Percentiles rank a stretch among this genome's conserved stretches.
Evolutionary conservation across 2,888 invertebrate genomes (phyloP).

Genomic region (Amphipoea oculea): DNA sequence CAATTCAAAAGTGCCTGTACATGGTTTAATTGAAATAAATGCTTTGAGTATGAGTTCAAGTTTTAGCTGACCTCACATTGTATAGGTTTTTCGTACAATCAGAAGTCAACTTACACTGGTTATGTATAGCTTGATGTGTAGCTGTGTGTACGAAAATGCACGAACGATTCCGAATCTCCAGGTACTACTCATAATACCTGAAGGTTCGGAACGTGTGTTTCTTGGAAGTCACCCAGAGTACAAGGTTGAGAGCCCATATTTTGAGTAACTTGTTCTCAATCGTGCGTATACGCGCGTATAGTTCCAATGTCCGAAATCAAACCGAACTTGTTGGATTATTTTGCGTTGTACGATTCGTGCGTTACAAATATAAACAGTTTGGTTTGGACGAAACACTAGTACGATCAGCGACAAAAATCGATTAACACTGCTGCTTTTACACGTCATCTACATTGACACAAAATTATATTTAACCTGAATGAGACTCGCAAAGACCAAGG

Average conservation of each 20-base stretch:
- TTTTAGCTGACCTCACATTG: too few relatives aligned
- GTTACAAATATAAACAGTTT: neutral
- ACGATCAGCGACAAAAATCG: neutral
- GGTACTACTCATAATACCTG: neutral
- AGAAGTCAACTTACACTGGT: too few relatives aligned
- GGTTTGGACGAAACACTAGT: neutral
- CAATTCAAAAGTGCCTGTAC: too few relatives aligned
- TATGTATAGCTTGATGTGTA: too few relatives aligned
- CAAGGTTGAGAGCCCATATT: rapidly evolving
- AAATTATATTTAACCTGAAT: neutral
- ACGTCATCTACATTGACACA: neutral
- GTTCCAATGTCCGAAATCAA: neutral
- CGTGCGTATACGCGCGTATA: neutral
- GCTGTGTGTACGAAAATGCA: neutral
- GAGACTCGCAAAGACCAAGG: neutral
- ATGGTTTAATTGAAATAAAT: too few relatives aligned
- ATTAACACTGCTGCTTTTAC: too few relatives aligned
- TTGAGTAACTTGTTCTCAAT: neutral
- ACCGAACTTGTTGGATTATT: neutral
- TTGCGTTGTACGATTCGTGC: neutral
- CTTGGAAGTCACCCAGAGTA: too few relatives aligned
- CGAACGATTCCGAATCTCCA: neutral
- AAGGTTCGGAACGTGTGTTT: neutral
- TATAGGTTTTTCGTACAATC: too few relatives aligned
- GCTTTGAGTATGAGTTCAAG: too few relatives aligned